Base-by-base conservation (phyloP, 1,140 invertebrate species). In the Vanessa tameamea region DNA sequence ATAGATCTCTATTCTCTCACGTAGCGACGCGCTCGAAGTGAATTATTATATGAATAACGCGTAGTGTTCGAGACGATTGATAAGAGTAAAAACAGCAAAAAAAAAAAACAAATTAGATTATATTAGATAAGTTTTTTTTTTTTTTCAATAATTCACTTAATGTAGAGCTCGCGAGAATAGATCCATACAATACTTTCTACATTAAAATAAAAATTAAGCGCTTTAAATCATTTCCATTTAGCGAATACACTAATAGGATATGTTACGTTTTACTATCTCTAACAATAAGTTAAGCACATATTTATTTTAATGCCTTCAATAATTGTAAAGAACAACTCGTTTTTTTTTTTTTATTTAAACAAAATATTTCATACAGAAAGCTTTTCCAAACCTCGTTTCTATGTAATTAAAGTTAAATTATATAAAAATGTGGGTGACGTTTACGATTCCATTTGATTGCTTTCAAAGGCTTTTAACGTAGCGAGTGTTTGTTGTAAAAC, bases 381-480 rank as follows among this genome's bases (percentile, higher is more conserved):
- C 53, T 12, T 26, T 57, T 57, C 53, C 16, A 23, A 57, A 57
- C 53, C 53, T 7, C 16, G 53, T 57, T 12, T 23, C 23, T 57
- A 57, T 23, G 53, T 23, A 37, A 15, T 61, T 61, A 61, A 57
- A 31, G 7, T 43, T 23, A 59, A 37, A 57, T 57, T 68, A 15
- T 57, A 15, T 68, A 16, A 47, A 67, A 37, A 59, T 57, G 66
- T 47, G 16, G 16, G 16, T 20, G 26, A 57, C 13, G 66, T 47
- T 68, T 68, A 68, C 66, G 66, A 59, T 43, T 66, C 53, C 20
- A 66, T 66, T 66, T 66, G 14, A 66, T 66, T 53, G 48, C 64
- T 53, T 47, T 53, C 66, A 26, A 16, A 57, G 26, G 20, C 53
- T 68, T 55, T 57, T 57, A 57, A 59, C 51, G 37, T 20, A 68